These are phyloP conservation scores for Cheilinus undulatus DNA, from an alignment of 2,113 vertebrate genomes.

Conservation along the genomic window DNA sequence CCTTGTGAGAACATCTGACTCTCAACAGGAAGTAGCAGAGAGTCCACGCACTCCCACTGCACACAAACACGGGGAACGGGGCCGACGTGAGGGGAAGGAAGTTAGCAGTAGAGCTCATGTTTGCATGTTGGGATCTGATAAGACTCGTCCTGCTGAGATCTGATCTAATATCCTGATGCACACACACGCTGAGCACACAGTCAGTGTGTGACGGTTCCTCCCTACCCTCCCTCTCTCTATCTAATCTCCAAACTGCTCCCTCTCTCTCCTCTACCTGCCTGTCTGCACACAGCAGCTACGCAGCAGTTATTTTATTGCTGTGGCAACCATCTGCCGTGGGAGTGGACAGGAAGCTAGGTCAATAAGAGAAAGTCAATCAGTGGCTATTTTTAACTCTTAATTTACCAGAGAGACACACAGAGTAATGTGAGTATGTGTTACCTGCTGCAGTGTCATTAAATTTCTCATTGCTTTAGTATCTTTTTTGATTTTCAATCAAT, in stretches of 20 bases:
- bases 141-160: constrained; percentile 54
- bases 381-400: constrained; percentile 46
- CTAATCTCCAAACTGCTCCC: constrained; percentile 6
- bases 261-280: constrained; percentile 1
- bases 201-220: not conserved
- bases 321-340: constrained; percentile 56
- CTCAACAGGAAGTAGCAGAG: constrained; percentile 41
- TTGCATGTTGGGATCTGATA: constrained; percentile 71
- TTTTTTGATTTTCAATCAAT: too few relatives aligned
- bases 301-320: constrained; percentile 30
- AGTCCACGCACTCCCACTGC: constrained; percentile 6
- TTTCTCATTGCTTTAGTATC: too few relatives aligned
- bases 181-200: constrained; percentile 4
- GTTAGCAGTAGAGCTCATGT: constrained; percentile 50
- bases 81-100: constrained; percentile 44
- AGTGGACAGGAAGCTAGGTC: constrained; percentile 36
- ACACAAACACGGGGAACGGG: constrained; percentile 3
- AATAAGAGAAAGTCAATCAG: constrained; percentile 54
- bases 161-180: constrained; percentile 62
- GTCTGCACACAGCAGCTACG: not conserved
- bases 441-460: too few relatives aligned
- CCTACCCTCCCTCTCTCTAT: not conserved
- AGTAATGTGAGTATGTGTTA: too few relatives aligned
- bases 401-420: not conserved
- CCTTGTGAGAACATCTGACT: constrained; percentile 47